Evolutionary conservation across 2,113 vertebrate species (phyloP).

Genomic region (Sterna hirundo): DNA sequence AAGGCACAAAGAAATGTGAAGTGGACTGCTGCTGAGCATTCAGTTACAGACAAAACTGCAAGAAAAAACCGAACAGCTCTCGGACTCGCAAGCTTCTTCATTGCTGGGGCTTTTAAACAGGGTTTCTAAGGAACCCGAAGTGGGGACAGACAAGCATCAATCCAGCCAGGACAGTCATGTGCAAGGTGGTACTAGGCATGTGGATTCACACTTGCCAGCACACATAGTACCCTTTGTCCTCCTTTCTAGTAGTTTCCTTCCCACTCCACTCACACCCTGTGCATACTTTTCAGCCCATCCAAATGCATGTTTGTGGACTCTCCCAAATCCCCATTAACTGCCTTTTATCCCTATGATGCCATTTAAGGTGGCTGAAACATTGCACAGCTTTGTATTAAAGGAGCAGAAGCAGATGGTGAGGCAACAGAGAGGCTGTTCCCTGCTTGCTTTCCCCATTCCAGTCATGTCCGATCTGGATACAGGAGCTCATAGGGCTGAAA

Average conservation of each 20-base stretch:
- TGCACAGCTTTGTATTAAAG: background rate
- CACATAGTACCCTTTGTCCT: background rate
- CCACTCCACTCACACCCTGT: background rate
- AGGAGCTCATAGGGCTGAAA: background rate
- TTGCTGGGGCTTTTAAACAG: background rate
- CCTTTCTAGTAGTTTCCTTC: background rate
- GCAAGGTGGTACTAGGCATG: rapidly evolving
- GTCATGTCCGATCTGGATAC: background rate
- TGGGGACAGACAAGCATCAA: background rate
- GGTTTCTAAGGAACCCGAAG: background rate
- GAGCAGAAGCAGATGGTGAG: background rate
- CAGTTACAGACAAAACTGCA: background rate
- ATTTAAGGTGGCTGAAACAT: background rate
- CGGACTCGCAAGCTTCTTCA: background rate
- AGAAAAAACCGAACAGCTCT: background rate
- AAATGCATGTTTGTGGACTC: background rate
- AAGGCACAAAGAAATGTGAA: background rate
- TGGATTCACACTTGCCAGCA: background rate
- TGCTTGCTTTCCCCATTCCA: background rate
- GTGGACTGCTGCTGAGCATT: background rate
- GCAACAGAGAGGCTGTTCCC: background rate
- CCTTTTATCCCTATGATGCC: background rate
- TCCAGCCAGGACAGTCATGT: background rate
- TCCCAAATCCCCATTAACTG: background rate
- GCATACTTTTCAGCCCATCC: background rate